Percentiles rank a stretch among this genome's conserved stretches.
Conservation (phyloP, 2,888 invertebrate genomes). For the Stratiomys singularior region DNA sequence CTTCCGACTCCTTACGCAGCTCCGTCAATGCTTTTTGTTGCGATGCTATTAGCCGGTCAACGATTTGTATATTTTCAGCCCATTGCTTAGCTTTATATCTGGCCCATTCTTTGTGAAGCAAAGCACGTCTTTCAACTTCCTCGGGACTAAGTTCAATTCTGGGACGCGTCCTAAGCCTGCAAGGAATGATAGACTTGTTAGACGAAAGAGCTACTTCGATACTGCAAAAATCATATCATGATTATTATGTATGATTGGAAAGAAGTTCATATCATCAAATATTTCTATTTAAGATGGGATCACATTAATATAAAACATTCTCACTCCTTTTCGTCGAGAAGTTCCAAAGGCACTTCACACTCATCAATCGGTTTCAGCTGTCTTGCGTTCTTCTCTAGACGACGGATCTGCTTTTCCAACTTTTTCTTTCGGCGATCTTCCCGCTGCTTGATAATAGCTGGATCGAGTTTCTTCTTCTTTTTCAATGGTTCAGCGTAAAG, state of each 20-base stretch:
- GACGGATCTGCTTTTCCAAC: conserved; percentile 86
- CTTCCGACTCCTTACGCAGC: conserved; percentile 82
- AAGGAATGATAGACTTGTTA: too few relatives aligned
- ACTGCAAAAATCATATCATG: too few relatives aligned
- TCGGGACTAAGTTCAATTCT: conserved; percentile 67
- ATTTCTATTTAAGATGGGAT: neutral
- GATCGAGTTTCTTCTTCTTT: conserved; percentile 88
- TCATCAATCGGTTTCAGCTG: conserved; percentile 93
- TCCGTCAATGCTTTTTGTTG: conserved; percentile 84
- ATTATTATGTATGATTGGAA: too few relatives aligned
- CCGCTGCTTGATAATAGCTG: conserved; percentile 79
- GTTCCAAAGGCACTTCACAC: conserved; percentile 75
- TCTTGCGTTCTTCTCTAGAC: conserved; percentile 80
- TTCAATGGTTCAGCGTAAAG: conserved; percentile 84
- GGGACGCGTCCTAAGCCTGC: conserved; percentile 69
- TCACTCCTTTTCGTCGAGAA: conserved; percentile 75
- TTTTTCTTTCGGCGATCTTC: conserved; percentile 85
- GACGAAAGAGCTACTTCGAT: too few relatives aligned
- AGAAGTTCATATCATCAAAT: too few relatives aligned
- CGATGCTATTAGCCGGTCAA: conserved; percentile 74
- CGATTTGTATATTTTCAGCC: conserved; percentile 72
- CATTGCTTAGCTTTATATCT: conserved; percentile 74
- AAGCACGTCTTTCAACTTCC: conserved; percentile 72
- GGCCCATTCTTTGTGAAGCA: conserved; percentile 81
- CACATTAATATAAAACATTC: too few relatives aligned